A percentile compares a stretch with the other conserved stretches of the same genome.
Evolutionary conservation across 53 echinoderm and acorn worm species (phyloP).

Genomic region (Temnopleurus reevesii): DNA sequence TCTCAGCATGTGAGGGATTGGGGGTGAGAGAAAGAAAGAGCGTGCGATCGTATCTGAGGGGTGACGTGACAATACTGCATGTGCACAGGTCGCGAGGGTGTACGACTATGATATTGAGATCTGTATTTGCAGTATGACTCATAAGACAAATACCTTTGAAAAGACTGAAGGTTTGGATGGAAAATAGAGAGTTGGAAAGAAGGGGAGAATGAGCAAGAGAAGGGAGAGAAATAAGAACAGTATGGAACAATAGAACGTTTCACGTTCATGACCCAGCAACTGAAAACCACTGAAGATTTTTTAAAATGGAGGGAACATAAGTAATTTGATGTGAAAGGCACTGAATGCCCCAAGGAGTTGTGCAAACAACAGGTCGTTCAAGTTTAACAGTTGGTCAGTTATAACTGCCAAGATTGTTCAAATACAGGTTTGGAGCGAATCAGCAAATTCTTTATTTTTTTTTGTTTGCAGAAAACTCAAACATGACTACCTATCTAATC

Average conservation of each 20-base stretch:
- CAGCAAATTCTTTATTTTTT: background rate
- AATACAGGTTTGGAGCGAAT: slow-evolving; percentile 20
- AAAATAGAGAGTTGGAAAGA: background rate
- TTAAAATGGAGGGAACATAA: slow-evolving; percentile 19
- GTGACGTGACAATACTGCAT: slow-evolving; percentile 38
- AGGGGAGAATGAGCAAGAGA: background rate
- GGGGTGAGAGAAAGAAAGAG: background rate
- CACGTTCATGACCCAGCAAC: slow-evolving; percentile 56
- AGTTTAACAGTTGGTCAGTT: slow-evolving; percentile 50
- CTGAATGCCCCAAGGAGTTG: slow-evolving; percentile 42
- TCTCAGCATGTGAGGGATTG: slow-evolving; percentile 29
- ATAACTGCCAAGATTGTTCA: slow-evolving; percentile 11
- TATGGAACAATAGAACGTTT: slow-evolving; percentile 45
- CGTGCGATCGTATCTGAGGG: background rate
- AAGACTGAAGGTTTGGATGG: background rate
- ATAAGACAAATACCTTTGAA: slow-evolving; percentile 33
- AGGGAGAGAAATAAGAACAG: background rate
- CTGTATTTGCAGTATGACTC: slow-evolving; percentile 50
- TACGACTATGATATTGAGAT: slow-evolving; percentile 21
- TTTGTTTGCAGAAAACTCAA: background rate
- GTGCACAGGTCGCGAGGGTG: slow-evolving; percentile 3
- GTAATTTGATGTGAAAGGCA: slow-evolving; percentile 51
- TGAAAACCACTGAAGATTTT: slow-evolving; percentile 25
- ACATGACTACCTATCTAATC: background rate
- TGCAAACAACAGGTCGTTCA: slow-evolving; percentile 52